Base-by-base conservation (phyloP, 2,888 invertebrate species). In the Ophioninae sp. region DNA sequence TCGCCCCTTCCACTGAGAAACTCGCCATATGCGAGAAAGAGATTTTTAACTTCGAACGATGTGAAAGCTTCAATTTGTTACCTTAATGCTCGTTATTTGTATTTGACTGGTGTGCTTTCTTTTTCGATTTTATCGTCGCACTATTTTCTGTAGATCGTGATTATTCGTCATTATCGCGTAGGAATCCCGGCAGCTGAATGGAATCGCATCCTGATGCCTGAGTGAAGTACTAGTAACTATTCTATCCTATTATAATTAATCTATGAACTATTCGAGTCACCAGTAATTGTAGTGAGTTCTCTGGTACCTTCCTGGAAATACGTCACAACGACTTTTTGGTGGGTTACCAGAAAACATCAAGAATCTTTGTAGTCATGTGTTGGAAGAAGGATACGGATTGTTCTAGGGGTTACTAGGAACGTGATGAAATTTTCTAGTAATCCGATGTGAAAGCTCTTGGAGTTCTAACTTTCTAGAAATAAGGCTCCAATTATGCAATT, bases 1-100 rank as follows among this genome's bases (percentile, higher is more conserved):
- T 8, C 50, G 1, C 21, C 59, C 50, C 50, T 10, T 50, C 13
- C 13, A 13, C 5, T 20, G 8, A 70, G 70, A 20, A 57, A 20
- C 70, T 30, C 69, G 56, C 23, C 50, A 69, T 69, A 69, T 56
- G 69, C 69, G 7, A 69, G 21, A 20, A 21, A 59, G 20, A 30
- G 3, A 72, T 59, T 72, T 70, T 72, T 72, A n/a, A 23, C 30
- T 56, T 7, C 5, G 8, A 56, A n/a, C 69, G 17, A 57, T n/a
- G 70, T 57, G 70, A 57, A 57, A 57, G 70, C 70, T 57, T 37
- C 70, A 37, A 70, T 70, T 70, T 57, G 57, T 70, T 70, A 57
- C 37, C n/a, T 70, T 70, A 70, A 70, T 37, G 20, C 37, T 30
- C 72, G 21, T n/a, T 21, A 59, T 61, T 59, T 72, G 39, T 61